Base-by-base conservation (phyloP, 2,888 invertebrate genomes). In the Nemotelus nigrinus region DNA sequence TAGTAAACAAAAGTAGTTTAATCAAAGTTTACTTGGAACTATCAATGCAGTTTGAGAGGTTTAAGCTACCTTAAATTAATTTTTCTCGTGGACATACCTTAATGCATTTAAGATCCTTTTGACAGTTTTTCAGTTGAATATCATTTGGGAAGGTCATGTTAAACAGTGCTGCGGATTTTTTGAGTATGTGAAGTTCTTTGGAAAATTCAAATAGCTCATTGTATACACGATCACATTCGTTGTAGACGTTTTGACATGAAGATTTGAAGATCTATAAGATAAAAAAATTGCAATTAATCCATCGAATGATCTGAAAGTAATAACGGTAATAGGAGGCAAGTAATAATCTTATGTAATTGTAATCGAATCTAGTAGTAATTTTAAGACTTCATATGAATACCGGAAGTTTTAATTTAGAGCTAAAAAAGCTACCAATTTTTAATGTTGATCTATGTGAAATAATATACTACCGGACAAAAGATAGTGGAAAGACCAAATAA, bases 141-240 rank as follows among this genome's bases (percentile, higher is more conserved):
- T 94, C 95, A 83, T 97, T 97, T 0, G 95, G 94, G 57, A 94
- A 90, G 80, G 91, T 91, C 71, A 97, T 93, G 84, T 97, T 97
- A 84, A 98, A 97, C 80, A 98, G 89, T 68, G 89, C 88, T 0
- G 96, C 94, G 67, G 95, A 95, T 76, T 89, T 87, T 85, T 95
- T 94, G 83, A 96, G 91, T 3, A 87, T 87, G 2, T 85, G 77
- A 39, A 96, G 88, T 81, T 93, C 92, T 25, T 86, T 82, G 82
- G 95, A 89, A 41, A 93, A 63, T 7, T 39, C 43, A 3, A 5
- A 8, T 0, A 74, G 41, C 2, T 74, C 63, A 4, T 6, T 3
- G 41, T 57, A 7, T 3, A 48, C 90, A 83, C 90, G 89, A 85
- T 96, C 94, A 78, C 96, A 89, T 81, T 90, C 88, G 39, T 88